Evolutionary conservation across 2,888 invertebrate genomes (phyloP), one percentile per base, ranked within the genome.

Genomic region (Leptinotarsa juncta): DNA sequence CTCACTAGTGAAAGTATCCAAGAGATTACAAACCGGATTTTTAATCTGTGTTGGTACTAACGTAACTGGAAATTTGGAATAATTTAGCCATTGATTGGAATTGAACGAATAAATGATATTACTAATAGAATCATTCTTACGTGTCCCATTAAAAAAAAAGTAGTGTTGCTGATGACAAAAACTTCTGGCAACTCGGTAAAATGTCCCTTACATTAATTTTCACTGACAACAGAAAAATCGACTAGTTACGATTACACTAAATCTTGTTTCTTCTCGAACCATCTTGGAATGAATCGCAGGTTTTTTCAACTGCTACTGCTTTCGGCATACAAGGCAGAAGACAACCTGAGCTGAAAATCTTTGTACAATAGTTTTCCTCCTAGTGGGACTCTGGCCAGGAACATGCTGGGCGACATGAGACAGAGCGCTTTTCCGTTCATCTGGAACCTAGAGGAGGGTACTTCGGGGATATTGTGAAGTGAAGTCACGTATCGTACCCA

Each of bases 371-470:
- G 87, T 84, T 92, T 92, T 14, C 94, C 94, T 0, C 91, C 92
- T 1, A 91, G 86, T 0, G 94, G 94, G 51, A 94, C 94, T 62
- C 94, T 87, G 77, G 90, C 90, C 2, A 92, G 89, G 87, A 94
- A 94, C 94, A 94, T 94, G 70, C 92, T 92, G 15, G 91, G 89
- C n/a, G 91, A 91, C 94, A 95, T 94, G 71, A 95, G 90, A 79
- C 94, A 94, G 5, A 95, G 88, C 0, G 94, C 94, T 86, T 95
- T 95, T 67, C 94, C 94, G 87, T 95, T 95, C 94, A 94, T 94
- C 0, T 92, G 91, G 87, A 95, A 95, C 78, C 94, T 89, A 78
- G 91, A 90, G 0, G 89, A 86, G 2, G 90, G 89, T 48, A 90
- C 88, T 74, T 91, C 90, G 0, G 92, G 90, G 0, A 91, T 86